Percentiles rank a stretch among this genome's conserved stretches.
These are phyloP conservation scores for Epicampocera succincta DNA, from an alignment of 2,888 invertebrate species.

Conservation along the genomic window DNA sequence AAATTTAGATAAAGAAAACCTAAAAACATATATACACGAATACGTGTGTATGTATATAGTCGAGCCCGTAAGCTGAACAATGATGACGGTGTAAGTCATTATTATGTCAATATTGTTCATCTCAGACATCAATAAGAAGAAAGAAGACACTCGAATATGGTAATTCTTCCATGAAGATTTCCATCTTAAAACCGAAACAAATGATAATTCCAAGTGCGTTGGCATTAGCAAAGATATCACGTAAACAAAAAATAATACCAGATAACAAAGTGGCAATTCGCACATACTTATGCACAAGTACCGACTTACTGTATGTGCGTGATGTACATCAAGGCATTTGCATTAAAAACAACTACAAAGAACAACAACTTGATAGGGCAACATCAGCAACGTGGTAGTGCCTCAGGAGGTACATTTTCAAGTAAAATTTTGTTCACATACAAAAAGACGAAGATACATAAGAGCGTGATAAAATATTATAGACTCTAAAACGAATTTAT, in stretches of 20 bases:
- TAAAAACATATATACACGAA: not conserved
- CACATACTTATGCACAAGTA: conserved; percentile 3
- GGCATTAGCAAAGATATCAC: conserved; percentile 59
- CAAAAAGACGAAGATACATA: no score
- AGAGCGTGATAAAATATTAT: no score
- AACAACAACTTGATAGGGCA: not conserved
- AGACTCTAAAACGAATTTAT: no score
- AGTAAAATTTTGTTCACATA: no score
- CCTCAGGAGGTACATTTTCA: no score
- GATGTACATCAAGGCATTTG: no score
- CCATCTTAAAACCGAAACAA: conserved; percentile 23
- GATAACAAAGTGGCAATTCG: conserved; percentile 57
- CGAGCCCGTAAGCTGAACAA: no score
- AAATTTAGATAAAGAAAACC: no score
- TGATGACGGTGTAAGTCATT: no score
- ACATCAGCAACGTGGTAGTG: no score
- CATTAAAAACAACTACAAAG: no score
- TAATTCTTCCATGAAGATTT: conserved; percentile 2
- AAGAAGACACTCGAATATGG: conserved; percentile 13
- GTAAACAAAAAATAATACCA: conserved; percentile 53
- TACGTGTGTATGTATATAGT: not conserved
- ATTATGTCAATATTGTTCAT: not conserved
- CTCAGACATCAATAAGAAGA: not conserved
- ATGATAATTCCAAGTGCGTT: not conserved
- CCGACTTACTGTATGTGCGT: not conserved